Evolutionary conservation across 2,888 invertebrate species (phyloP), one percentile per base, ranked within the genome.

Genomic region (Miltochrista miniata): DNA sequence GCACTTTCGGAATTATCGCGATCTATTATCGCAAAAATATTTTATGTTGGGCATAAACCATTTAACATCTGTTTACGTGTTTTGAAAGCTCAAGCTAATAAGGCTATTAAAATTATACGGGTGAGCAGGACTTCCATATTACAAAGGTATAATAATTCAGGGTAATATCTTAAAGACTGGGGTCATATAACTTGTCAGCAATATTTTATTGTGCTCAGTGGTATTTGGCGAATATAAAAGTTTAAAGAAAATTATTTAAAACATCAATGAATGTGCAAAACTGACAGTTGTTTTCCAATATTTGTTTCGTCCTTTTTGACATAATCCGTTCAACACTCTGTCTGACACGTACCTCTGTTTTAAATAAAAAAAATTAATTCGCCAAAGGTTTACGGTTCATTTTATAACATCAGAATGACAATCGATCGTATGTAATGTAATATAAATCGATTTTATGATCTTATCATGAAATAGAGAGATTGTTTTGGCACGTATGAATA

Each of bases 71-170:
- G 79, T 85, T 85, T 83, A 86, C 82, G 80, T 81, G 80, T 83
- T 81, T 72, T 70, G 78, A 78, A 81, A 76, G 71, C 73, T 71
- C 74, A 81, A 76, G 59, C 81, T 85, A 87, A 88, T 87, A 85
- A 80, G 81, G 77, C 74, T 69, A 83, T 85, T 85, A 87, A 85
- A 83, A 80, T 81, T 84, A 85, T 82, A 83, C 70, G 78, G 80
- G 74, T 74, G 67, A 73, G 62, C 77, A 73, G 78, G 75, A 74
- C 72, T 75, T 74, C 68, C 67, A 70, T 31, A 31, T 11, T 68
- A 82, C 79, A 82, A 86, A 81, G 79, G 76, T 70, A 79, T 81
- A 74, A 82, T 79, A 75, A 82, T 77, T 72, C 53, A 61, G 55
- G 74, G 64, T 75, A 74, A 80, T 87, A 81, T 87, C 85, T 79